Evolutionary conservation across 2,113 vertebrate species (phyloP), one percentile per base, ranked within the genome.

Genomic region (Leptobrachium ailaonicum): DNA sequence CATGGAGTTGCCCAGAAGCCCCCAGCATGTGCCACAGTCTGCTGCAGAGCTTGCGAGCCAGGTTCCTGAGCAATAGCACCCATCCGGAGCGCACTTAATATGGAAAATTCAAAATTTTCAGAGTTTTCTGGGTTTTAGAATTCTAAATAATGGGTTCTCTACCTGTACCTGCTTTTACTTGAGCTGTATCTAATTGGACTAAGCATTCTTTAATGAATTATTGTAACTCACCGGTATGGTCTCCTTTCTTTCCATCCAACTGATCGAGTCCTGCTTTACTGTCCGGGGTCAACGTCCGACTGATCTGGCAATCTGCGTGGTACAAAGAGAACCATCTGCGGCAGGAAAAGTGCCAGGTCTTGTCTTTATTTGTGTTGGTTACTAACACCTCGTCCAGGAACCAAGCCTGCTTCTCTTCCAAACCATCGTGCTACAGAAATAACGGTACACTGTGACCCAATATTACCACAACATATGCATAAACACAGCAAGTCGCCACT

Each of bases 261-360:
- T 54, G 66, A 10, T 62, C 12, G 8, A 45, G 60, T 12, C n/a
- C 62, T 11, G 9, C 63, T 53, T 60, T 75, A 64, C 12, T 63
- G 10, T 4, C 54, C 0, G 85, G 80, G 3, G 45, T 69, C 66
- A 86, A 82, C 2, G 53, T 83, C 9, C 83, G 80, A 63, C 77
- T 82, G 12, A 85, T 54, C 66, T 86, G 85, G 69, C 84, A 86
- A 69, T 84, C 84, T 4, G 77, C 43, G n/a, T 84, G 80, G 75
- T 82, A 85, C 9, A 85, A 75, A 8, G 85, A 83, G 2, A 85
- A 79, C 84, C 84, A 85, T 5, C 64, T 54, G 2, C 54, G 71
- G 80, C 82, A 83, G 2, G 75, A 72, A 32, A 86, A 84, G 41
- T 68, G 75, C 84, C 85, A 86, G 0, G 58, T 66, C 76, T 83